Base-by-base conservation (phyloP, 2,797 vertebrate genomes). In the Micromesistius poutassou region DNA sequence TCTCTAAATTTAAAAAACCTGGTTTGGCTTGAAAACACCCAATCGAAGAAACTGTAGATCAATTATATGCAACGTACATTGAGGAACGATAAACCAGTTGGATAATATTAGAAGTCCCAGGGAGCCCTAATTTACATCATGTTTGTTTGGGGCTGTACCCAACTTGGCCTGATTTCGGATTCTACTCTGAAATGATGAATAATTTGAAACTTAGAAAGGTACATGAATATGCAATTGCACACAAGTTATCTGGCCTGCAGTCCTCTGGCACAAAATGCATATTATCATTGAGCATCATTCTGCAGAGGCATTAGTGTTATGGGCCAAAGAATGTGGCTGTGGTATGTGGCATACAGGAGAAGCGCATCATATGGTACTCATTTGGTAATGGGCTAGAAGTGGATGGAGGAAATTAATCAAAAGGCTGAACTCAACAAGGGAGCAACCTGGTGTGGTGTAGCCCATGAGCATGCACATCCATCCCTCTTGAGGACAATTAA, bases 351-450 rank as follows among this genome's bases (percentile, higher is more conserved):
- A 40, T 25, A 68, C 62, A 25, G 25, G 73, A 77, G 71, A 1
- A 6, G 78, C 77, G 78, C 77, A 85, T 84, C 84, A 87, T 89
- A 83, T 82, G 71, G 76, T 84, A 82, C 83, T 87, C 86, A 83
- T 78, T 85, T 76, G 77, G 80, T 85, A 78, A 85, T 72, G 73
- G 80, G 46, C 75, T 74, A 5, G 78, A 83, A 85, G 78, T 81
- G 82, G 77, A 4, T 35, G 76, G 66, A 72, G 81, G 85, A 87
- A 89, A 92, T 92, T 89, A 91, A 92, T 91, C 87, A 87, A 77
- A 72, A 74, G 35, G 62, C 73, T 86, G 78, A 62, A 85, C 86
- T 87, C 74, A 71, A 77, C 62, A 73, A 81, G 78, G 81, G 83
- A 87, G 88, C 87, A 87, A 16, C 89, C 82, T 79, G 81, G 84